Conservation (phyloP, 2,113 vertebrate species). For the Cyprinus carpio region DNA sequence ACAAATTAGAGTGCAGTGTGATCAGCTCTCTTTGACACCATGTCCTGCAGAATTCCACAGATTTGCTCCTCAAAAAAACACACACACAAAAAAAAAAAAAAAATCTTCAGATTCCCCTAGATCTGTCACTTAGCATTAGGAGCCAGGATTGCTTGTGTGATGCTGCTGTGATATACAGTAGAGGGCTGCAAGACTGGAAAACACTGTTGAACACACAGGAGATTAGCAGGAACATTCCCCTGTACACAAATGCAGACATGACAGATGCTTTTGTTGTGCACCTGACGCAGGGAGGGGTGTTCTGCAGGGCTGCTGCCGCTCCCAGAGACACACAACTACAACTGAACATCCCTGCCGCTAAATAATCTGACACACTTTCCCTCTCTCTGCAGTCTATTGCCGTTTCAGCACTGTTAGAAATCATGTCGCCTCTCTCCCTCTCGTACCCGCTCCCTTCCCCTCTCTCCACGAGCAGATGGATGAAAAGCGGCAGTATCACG, state of each 20-base stretch:
- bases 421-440: not conserved
- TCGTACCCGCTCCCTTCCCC: slow-evolving; percentile 28
- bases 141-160: not conserved
- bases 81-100: not conserved
- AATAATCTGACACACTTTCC: slow-evolving; percentile 75
- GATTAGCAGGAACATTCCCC: slow-evolving; percentile 67
- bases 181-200: slow-evolving; percentile 57
- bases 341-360: slow-evolving; percentile 69
- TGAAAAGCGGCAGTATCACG: slow-evolving; percentile 67
- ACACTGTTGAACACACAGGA: slow-evolving; percentile 48
- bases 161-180: not conserved
- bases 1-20: not conserved
- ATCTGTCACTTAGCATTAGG: not conserved
- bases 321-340: slow-evolving; percentile 58
- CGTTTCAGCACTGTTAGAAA: slow-evolving; percentile 1
- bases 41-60: not conserved
- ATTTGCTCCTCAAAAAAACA: not conserved
- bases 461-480: slow-evolving; percentile 69
- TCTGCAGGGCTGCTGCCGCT: slow-evolving; percentile 68
- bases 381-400: slow-evolving; percentile 16
- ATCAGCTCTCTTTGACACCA: not conserved
- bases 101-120: not conserved
- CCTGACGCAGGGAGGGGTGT: slow-evolving; percentile 71
- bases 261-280: slow-evolving; percentile 69
- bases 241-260: slow-evolving; percentile 64